Evolutionary conservation across 1,140 invertebrate genomes (phyloP).

Genomic region (Leptonema lineaticorne): DNA sequence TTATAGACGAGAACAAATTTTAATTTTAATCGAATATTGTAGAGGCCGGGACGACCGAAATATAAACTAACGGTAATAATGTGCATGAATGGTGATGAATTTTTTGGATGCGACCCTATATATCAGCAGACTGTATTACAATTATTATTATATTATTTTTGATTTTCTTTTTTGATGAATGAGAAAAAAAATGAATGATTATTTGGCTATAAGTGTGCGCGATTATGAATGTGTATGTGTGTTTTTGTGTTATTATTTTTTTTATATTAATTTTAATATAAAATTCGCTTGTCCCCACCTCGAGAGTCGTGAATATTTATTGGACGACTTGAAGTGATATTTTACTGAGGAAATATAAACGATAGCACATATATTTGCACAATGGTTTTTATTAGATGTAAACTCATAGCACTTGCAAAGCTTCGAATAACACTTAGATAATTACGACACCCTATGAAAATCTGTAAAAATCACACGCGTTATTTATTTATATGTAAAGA

Average conservation of each 20-base stretch:
- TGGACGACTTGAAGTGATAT: slow-evolving; percentile 53
- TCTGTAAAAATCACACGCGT: slow-evolving; percentile 3
- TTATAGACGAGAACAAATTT: slow-evolving; percentile 24
- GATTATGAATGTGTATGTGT: slow-evolving; percentile 3
- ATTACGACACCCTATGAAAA: not conserved
- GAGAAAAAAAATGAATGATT: not conserved
- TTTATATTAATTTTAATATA: not conserved
- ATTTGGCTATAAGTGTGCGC: no score
- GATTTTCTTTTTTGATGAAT: not conserved
- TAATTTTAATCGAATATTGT: slow-evolving; percentile 29
- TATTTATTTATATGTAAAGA: not conserved
- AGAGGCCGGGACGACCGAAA: slow-evolving; percentile 55
- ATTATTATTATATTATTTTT: no score
- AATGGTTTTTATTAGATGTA: not conserved
- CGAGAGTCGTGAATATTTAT: slow-evolving; percentile 49
- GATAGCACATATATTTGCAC: no score
- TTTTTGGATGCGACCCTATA: not conserved
- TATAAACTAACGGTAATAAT: slow-evolving; percentile 6
- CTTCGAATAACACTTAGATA: not conserved
- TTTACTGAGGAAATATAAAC: not conserved
- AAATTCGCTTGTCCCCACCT: slow-evolving; percentile 55
- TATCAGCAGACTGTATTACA: slow-evolving; percentile 13
- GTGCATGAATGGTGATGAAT: slow-evolving; percentile 24
- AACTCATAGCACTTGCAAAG: slow-evolving; percentile 1
- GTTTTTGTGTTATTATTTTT: no score